Conservation (phyloP, 2,797 vertebrate genomes). For the Crenichthys baileyi region DNA sequence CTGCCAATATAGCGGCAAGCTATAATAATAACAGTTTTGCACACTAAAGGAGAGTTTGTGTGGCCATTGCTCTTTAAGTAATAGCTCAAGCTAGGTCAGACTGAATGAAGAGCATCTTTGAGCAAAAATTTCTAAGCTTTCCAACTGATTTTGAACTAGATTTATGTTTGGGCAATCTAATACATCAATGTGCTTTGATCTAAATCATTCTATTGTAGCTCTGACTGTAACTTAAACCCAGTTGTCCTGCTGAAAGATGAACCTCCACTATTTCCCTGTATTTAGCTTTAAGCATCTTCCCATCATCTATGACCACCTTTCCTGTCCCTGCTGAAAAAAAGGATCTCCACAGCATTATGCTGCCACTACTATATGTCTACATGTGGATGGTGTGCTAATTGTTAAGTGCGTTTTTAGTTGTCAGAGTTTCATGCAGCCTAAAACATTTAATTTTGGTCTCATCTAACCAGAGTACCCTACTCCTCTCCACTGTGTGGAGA, state of each 20-base stretch:
- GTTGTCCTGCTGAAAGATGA: too few species aligned
- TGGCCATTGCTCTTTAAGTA: neutral
- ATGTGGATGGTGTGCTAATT: neutral
- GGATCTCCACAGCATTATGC: too few species aligned
- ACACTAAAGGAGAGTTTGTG: neutral
- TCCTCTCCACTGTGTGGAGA: neutral
- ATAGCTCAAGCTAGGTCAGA: neutral
- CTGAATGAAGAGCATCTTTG: neutral
- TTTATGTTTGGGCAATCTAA: neutral
- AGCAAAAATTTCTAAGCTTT: neutral
- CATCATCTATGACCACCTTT: too few species aligned
- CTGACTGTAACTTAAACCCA: too few species aligned
- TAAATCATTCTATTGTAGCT: too few species aligned
- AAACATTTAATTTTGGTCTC: neutral
- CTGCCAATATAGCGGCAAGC: neutral
- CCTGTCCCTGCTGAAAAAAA: too few species aligned
- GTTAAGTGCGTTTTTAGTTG: neutral
- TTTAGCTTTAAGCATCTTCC: too few species aligned
- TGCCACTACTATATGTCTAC: neutral
- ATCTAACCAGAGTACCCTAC: neutral
- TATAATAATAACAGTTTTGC: neutral
- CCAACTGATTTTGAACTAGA: neutral
- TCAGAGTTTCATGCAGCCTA: neutral
- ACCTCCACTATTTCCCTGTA: too few species aligned
- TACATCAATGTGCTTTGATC: too few species aligned